These are phyloP conservation scores for Periophthalmus magnuspinnatus DNA, from an alignment of 2,797 vertebrate species.

Conservation along the genomic window DNA sequence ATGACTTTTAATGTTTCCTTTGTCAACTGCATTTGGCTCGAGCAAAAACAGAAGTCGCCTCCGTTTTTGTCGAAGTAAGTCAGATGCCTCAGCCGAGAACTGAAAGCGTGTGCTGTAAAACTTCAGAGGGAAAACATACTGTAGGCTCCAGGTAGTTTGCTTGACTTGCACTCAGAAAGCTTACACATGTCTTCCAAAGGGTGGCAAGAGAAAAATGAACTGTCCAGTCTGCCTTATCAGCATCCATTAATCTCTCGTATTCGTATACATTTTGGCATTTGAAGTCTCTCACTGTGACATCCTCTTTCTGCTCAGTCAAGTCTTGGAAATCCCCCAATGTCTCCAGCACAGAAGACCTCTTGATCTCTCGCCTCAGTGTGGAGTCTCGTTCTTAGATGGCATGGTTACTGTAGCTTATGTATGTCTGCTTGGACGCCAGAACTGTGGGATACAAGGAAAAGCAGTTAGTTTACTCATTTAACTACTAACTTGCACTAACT, in stretches of 20 bases:
- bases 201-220: constrained; percentile 61
- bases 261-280: constrained; percentile 42
- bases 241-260: constrained; percentile 34
- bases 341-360: constrained; percentile 38
- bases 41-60: constrained; percentile 38
- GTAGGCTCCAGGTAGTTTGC: constrained; percentile 46
- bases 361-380: constrained; percentile 43
- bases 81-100: constrained; percentile 41
- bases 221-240: constrained; percentile 48
- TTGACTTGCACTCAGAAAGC: constrained; percentile 56
- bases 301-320: constrained; percentile 53
- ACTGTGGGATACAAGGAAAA: constrained; percentile 66
- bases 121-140: constrained; percentile 64
- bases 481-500: no score
- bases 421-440: constrained; percentile 92
- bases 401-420: constrained; percentile 97
- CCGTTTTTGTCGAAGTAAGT: constrained; percentile 53
- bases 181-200: constrained; percentile 40
- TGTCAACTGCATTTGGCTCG: constrained; percentile 45
- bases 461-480: constrained; percentile 25
- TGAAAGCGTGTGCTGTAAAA: constrained; percentile 63
- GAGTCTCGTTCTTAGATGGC: constrained; percentile 81
- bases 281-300: constrained; percentile 56
- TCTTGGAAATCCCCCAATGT: constrained; percentile 40
- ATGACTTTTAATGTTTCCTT: constrained; percentile 34